These are phyloP conservation scores for Petrophora chlorosata DNA, from an alignment of 2,888 invertebrate species.

Conservation along the genomic window DNA sequence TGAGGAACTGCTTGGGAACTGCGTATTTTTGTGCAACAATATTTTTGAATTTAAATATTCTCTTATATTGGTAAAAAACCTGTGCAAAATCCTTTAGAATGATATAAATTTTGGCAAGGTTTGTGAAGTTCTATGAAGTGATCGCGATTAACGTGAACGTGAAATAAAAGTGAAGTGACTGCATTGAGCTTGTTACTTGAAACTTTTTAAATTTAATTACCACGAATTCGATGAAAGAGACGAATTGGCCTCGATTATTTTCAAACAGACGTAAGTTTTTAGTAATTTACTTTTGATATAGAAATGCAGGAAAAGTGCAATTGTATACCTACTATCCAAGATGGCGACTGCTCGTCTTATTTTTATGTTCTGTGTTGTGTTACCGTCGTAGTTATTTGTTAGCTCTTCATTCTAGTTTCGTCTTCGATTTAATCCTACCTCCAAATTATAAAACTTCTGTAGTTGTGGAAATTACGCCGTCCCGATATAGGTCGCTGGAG, in stretches of 20 bases:
- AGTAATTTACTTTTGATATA: background rate
- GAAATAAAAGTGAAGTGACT: conserved; percentile 24
- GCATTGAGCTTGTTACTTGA: conserved; percentile 19
- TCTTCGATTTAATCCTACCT: no score
- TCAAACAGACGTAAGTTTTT: conserved; percentile 64
- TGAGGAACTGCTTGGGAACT: no score
- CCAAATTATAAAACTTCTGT: no score
- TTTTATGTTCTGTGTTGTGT: conserved; percentile 54
- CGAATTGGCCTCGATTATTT: conserved; percentile 14
- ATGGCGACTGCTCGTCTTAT: conserved; percentile 63
- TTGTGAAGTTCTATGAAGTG: no score
- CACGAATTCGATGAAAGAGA: conserved; percentile 8
- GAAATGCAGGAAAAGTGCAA: conserved; percentile 27
- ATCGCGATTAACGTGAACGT: no score
- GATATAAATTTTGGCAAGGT: no score
- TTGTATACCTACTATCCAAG: conserved; percentile 55
- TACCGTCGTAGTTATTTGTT: conserved; percentile 38
- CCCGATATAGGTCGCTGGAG: conserved; percentile 45
- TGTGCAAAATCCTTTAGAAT: no score
- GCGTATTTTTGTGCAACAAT: no score
- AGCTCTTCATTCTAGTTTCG: conserved; percentile 13
- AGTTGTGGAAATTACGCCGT: conserved; percentile 8
- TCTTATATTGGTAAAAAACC: no score
- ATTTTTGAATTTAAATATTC: no score
- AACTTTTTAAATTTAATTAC: background rate